Conservation (phyloP, 1,140 invertebrate species). For the Drosophila mauritiana region DNA sequence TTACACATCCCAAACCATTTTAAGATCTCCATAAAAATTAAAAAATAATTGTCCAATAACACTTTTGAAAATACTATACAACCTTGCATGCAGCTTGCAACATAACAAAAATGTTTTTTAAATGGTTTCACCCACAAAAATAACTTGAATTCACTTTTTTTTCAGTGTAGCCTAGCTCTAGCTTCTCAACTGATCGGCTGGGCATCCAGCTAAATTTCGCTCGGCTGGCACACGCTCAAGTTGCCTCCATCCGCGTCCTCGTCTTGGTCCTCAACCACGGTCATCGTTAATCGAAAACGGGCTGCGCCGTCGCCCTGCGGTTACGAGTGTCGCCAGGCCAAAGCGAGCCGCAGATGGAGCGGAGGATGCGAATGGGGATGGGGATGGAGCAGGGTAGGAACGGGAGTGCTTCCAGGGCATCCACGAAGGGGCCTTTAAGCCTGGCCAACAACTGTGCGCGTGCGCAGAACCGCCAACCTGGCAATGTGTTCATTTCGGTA, state of each 20-base stretch:
- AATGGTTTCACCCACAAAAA: too few relatives aligned
- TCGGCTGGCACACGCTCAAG: slow-evolving; percentile 72
- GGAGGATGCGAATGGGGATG: slow-evolving; percentile 2
- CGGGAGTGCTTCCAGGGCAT: neutral
- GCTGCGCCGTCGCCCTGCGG: slow-evolving; percentile 70
- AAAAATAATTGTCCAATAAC: too few relatives aligned
- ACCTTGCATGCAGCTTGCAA: neutral
- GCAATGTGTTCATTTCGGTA: slow-evolving; percentile 76
- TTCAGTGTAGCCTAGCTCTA: slow-evolving; percentile 19
- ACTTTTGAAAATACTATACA: neutral
- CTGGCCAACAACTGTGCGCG: slow-evolving; percentile 61
- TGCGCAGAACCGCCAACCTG: slow-evolving; percentile 61
- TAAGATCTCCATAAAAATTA: neutral
- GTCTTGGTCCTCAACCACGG: slow-evolving; percentile 15
- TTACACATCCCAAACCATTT: slow-evolving; percentile 3
- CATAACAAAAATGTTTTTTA: too few relatives aligned
- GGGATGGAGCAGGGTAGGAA: neutral
- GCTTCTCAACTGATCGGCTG: slow-evolving; percentile 31
- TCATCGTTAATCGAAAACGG: slow-evolving; percentile 73
- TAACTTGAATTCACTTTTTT: neutral
- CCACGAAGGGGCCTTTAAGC: slow-evolving; percentile 18
- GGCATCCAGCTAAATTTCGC: slow-evolving; percentile 43
- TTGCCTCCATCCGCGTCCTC: slow-evolving; percentile 24
- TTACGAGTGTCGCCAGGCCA: slow-evolving; percentile 60
- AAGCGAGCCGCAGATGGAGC: slow-evolving; percentile 17